A percentile compares a stretch with the other conserved stretches of the same genome.
Conservation (phyloP, 2,113 vertebrate genomes). For the Paradoxurus hermaphroditus region DNA sequence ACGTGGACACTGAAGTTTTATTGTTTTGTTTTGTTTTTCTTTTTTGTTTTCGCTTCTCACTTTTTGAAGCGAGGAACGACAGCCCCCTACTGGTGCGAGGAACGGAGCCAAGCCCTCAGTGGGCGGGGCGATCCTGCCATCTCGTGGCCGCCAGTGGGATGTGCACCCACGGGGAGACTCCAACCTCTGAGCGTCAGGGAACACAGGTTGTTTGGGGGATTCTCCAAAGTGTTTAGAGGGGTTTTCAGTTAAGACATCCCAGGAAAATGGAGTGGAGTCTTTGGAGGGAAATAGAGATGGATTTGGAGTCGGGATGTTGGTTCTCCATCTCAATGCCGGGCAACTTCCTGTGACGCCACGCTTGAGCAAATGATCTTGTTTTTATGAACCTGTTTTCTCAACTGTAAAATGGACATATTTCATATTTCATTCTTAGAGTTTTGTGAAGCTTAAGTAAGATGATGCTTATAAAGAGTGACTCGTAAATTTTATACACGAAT, state of each 20-base stretch:
- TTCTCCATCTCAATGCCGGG: neutral
- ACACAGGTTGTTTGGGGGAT: neutral
- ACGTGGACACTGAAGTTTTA: neutral
- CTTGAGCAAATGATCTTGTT: neutral
- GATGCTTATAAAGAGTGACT: neutral
- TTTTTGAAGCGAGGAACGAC: slow-evolving; percentile 27
- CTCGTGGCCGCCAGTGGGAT: neutral
- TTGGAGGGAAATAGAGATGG: neutral
- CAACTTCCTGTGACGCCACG: neutral
- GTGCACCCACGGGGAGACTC: neutral
- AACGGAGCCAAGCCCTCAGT: neutral
- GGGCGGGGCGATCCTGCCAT: slow-evolving; percentile 63
- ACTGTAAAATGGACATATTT: neutral
- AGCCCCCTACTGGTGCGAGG: slow-evolving; percentile 65
- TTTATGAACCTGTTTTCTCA: neutral
- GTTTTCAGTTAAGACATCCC: neutral
- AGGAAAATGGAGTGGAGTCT: neutral
- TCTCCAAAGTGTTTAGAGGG: neutral
- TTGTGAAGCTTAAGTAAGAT: neutral
- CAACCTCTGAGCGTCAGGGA: neutral
- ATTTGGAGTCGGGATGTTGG: neutral
- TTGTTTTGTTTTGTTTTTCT: neutral
- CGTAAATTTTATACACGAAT: neutral
- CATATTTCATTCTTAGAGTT: neutral
- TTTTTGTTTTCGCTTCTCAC: neutral